A percentile compares a stretch with the other conserved stretches of the same genome.
These are phyloP conservation scores for Myotis findleyi DNA, from an alignment of 2,797 vertebrate species.

Conservation along the genomic window DNA sequence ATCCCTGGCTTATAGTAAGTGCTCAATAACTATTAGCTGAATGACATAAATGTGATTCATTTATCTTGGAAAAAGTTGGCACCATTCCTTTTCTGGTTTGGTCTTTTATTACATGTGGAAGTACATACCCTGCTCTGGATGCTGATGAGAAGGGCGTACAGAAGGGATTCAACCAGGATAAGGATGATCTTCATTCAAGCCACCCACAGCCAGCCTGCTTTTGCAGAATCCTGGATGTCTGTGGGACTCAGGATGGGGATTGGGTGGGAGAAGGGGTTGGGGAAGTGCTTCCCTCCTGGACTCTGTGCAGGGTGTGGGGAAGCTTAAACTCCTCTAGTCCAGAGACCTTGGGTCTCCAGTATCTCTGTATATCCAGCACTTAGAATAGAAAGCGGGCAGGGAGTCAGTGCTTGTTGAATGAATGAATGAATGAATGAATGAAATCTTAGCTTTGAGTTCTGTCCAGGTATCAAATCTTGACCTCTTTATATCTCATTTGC, in stretches of 20 bases:
- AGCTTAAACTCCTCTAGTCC: not conserved
- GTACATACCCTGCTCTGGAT: not conserved
- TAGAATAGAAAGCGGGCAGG: not conserved
- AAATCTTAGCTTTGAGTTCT: not conserved
- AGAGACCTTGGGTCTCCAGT: not conserved
- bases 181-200: not conserved
- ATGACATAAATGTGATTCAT: conserved; percentile 17
- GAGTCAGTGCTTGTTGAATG: not conserved
- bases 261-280: not conserved
- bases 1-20: not conserved
- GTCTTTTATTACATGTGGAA: not conserved
- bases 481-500: not conserved
- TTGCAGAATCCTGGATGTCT: not conserved
- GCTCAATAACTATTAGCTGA: not conserved
- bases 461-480: not conserved
- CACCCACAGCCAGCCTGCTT: not conserved
- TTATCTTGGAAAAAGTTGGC: not conserved
- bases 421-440: not conserved
- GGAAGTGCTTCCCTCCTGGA: not conserved
- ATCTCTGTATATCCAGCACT: not conserved
- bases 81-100: not conserved
- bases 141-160: not conserved
- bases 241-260: not conserved
- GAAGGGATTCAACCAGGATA: not conserved
- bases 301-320: not conserved